Conservation (phyloP, 2,113 vertebrate species). For the Takifugu bimaculatus region DNA sequence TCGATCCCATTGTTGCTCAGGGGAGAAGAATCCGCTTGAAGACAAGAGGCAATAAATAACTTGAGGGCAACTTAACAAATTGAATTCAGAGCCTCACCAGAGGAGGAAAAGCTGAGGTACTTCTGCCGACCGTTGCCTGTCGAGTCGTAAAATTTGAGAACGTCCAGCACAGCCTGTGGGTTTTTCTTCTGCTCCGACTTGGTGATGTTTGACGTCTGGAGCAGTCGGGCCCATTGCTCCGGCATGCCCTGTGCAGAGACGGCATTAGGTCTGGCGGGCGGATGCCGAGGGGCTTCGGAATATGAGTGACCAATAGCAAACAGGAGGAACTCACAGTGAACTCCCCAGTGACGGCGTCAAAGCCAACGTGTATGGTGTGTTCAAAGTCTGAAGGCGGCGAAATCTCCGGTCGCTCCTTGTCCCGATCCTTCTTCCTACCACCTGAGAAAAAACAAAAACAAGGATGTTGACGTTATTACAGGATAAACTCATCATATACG, state of each 20-base stretch:
- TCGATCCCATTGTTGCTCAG: background rate
- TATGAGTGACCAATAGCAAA: background rate
- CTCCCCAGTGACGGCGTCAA: conserved; percentile 95
- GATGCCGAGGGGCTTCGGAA: background rate
- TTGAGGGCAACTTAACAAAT: background rate
- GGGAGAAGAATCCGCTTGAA: background rate
- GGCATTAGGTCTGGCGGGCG: background rate
- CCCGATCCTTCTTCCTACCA: conserved; percentile 90
- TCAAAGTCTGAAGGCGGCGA: conserved; percentile 96
- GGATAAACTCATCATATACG: no score
- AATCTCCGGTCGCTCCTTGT: conserved; percentile 95
- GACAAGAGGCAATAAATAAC: conserved; percentile 3
- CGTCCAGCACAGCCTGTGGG: conserved; percentile 94
- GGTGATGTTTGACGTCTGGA: conserved; percentile 98
- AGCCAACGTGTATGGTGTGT: conserved; percentile 96
- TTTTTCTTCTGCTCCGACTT: conserved; percentile 99
- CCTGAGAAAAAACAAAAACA: conserved; percentile 64
- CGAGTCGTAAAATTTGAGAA: conserved; percentile 96
- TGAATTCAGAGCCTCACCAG: conserved; percentile 40
- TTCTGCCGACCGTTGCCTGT: conserved; percentile 94
- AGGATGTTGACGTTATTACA: background rate
- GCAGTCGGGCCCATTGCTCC: conserved; percentile 94
- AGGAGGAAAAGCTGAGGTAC: conserved; percentile 94
- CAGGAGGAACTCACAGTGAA: conserved; percentile 85
- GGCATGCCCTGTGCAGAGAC: conserved; percentile 88